Percentiles rank a stretch among this genome's conserved stretches.
Conservation (phyloP, 2,113 vertebrate species). For the Halcyon malimbica region DNA sequence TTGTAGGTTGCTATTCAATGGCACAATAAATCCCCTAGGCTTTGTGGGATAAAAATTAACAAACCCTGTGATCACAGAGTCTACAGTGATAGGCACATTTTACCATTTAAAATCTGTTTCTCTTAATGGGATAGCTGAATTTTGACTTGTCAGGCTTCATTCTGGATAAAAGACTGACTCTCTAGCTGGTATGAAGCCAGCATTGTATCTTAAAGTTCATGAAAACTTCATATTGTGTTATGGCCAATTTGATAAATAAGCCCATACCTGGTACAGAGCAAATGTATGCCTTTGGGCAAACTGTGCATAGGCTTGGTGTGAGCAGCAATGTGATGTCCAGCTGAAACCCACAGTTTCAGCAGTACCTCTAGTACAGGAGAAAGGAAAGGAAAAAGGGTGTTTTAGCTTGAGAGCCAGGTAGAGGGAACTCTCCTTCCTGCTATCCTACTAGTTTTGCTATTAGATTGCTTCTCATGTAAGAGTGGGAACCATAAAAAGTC, state of each 20-base stretch:
- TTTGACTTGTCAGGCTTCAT: background rate
- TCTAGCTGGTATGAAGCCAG: background rate
- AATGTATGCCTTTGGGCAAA: background rate
- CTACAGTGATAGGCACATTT: background rate
- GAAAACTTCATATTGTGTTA: background rate
- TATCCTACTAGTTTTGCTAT: background rate
- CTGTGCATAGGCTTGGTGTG: background rate
- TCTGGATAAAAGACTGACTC: background rate
- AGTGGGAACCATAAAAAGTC: background rate
- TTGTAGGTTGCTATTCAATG: background rate
- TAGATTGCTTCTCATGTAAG: background rate
- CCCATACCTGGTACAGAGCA: background rate
- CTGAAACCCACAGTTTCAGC: background rate
- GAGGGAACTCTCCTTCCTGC: background rate
- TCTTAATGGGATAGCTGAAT: background rate
- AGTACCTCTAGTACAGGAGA: background rate
- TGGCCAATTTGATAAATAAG: background rate
- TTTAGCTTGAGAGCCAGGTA: background rate
- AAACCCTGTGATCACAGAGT: background rate
- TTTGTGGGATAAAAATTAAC: background rate
- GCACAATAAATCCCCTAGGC: background rate
- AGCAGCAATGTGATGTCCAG: background rate
- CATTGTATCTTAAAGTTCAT: background rate
- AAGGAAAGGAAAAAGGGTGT: background rate
- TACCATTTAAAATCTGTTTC: background rate